These are phyloP conservation scores for Samia ricini DNA, from an alignment of 1,140 invertebrate species.

Conservation along the genomic window DNA sequence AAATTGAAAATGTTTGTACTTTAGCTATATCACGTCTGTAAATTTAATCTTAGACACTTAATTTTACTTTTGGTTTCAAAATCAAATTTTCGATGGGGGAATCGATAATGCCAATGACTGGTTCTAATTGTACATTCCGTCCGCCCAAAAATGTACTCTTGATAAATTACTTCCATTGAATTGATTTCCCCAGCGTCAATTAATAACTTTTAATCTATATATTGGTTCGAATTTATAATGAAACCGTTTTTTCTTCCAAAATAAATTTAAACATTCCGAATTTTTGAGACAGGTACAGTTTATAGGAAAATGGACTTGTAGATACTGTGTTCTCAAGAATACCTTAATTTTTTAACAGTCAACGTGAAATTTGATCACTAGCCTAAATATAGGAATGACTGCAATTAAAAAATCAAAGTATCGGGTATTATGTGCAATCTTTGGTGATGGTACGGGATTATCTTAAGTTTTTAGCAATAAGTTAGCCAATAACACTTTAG, in stretches of 20 bases:
- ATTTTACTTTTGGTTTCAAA: not conserved
- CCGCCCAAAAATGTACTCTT: constrained; percentile 28
- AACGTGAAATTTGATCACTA: constrained; percentile 36
- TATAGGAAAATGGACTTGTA: constrained; percentile 36
- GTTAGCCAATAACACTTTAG: constrained; percentile 45
- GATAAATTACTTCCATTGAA: constrained; percentile 17
- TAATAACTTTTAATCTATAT: not conserved
- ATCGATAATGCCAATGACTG: not conserved
- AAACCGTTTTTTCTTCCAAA: constrained; percentile 62
- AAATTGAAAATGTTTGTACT: not conserved
- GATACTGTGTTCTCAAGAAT: constrained; percentile 50
- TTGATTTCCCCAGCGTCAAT: constrained; percentile 8
- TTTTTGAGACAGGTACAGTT: constrained; percentile 31
- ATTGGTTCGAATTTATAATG: constrained; percentile 4
- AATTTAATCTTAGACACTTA: not conserved
- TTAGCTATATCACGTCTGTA: not conserved
- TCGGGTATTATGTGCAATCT: constrained; percentile 80
- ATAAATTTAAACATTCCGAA: constrained; percentile 48
- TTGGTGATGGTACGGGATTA: constrained; percentile 78
- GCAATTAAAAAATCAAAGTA: constrained; percentile 79
- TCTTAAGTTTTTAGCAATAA: constrained; percentile 58
- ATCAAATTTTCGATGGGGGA: not conserved
- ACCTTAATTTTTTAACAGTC: constrained; percentile 73
- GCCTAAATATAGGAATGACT: constrained; percentile 68
- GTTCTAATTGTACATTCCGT: constrained; percentile 47